A percentile compares a stretch with the other conserved stretches of the same genome.
Evolutionary conservation across 2,113 vertebrate genomes (phyloP).

Genomic region (Myotis brandtii): DNA sequence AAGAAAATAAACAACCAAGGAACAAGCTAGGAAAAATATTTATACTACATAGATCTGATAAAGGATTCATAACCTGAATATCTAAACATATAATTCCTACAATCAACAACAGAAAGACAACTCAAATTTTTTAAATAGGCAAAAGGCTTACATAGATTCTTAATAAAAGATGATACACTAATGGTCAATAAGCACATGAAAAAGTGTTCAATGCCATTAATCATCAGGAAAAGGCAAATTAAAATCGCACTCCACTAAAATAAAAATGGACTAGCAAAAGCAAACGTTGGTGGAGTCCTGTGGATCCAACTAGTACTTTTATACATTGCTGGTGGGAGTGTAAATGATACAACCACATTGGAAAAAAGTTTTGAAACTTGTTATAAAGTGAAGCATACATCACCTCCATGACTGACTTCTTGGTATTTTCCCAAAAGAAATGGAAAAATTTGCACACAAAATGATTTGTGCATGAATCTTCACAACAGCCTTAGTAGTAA

Average conservation of each 20-base stretch:
- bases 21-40: neutral
- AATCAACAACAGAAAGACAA: neutral
- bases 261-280: neutral
- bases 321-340: neutral
- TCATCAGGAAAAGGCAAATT: neutral
- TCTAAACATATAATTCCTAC: neutral
- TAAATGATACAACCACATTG: neutral
- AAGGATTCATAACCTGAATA: neutral
- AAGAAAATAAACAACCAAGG: neutral
- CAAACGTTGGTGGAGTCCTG: neutral
- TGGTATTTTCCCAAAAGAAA: neutral
- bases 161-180: neutral
- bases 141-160: neutral
- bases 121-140: neutral
- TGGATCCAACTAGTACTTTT: neutral
- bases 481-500: neutral
- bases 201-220: neutral
- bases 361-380: neutral
- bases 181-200: neutral
- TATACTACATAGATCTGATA: neutral
- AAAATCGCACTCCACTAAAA: neutral
- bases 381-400: neutral
- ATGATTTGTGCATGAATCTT: neutral
- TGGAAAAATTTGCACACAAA: neutral
- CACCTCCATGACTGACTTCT: neutral